Percentiles rank a stretch among this genome's conserved stretches.
These are phyloP conservation scores for Philereme vetulata DNA, from an alignment of 2,888 invertebrate genomes.

Conservation along the genomic window DNA sequence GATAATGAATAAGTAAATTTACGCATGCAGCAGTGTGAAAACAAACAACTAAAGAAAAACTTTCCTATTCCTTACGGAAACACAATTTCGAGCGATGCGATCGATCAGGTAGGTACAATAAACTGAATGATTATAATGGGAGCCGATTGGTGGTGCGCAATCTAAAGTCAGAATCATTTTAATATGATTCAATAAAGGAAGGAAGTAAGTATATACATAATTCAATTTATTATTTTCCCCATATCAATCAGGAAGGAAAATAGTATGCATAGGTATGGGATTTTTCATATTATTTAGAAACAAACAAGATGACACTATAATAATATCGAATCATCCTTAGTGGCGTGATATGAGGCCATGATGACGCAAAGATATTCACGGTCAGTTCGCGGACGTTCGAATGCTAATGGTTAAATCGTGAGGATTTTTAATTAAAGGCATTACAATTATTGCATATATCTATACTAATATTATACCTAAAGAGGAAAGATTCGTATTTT, in stretches of 20 bases:
- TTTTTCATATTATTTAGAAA: background rate
- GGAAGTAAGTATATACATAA: too few relatives aligned
- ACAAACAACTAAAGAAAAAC: background rate
- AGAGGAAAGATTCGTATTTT: too few relatives aligned
- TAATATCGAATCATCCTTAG: slow-evolving; percentile 20
- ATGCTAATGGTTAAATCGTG: slow-evolving; percentile 30
- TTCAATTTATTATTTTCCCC: background rate
- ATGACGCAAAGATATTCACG: slow-evolving; percentile 38
- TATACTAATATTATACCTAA: too few relatives aligned
- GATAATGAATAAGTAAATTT: too few relatives aligned
- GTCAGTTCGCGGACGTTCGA: slow-evolving; percentile 43
- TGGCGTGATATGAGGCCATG: slow-evolving; percentile 40
- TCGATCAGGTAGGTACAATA: slow-evolving; percentile 1
- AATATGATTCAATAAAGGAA: too few relatives aligned
- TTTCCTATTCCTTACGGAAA: slow-evolving; percentile 5
- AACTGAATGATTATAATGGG: slow-evolving; percentile 1
- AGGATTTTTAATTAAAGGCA: slow-evolving; percentile 17
- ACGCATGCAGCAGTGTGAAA: background rate
- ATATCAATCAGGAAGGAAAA: background rate
- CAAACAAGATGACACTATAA: background rate
- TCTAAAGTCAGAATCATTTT: too few relatives aligned
- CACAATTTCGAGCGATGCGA: background rate
- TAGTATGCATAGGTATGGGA: background rate
- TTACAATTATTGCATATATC: slow-evolving; percentile 16
- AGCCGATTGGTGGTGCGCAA: background rate